Percentiles rank a stretch among this genome's conserved stretches.
Conservation (phyloP, 2,113 vertebrate genomes). For the Naja naja region DNA sequence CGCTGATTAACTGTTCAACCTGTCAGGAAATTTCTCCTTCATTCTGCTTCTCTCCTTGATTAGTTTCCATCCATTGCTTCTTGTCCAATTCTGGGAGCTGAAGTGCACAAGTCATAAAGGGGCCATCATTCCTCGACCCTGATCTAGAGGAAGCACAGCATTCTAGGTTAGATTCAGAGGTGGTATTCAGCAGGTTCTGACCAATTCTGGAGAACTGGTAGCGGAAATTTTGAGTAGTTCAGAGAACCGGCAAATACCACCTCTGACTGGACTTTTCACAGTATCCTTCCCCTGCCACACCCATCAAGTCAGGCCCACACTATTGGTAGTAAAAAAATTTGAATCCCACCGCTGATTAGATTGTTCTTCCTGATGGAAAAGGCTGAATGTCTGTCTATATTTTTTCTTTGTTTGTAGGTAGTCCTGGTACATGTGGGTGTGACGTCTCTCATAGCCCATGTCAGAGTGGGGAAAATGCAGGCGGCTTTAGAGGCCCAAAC, state of each 20-base stretch:
- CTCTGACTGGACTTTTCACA: too few species aligned
- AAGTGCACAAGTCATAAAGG: background rate
- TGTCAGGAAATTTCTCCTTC: background rate
- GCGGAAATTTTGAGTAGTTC: too few species aligned
- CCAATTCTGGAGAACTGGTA: too few species aligned
- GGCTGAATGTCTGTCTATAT: background rate
- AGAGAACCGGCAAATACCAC: too few species aligned
- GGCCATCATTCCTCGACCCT: background rate
- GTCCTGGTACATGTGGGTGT: slow-evolving; percentile 76
- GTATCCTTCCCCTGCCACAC: too few species aligned
- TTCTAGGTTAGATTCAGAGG: background rate
- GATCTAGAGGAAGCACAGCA: background rate
- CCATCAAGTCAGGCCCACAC: too few species aligned
- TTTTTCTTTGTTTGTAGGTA: slow-evolving; percentile 60
- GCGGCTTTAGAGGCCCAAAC: slow-evolving; percentile 81
- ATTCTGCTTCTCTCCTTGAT: background rate
- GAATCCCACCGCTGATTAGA: too few species aligned
- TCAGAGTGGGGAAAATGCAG: slow-evolving; percentile 81
- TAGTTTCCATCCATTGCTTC: background rate
- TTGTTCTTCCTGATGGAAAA: background rate
- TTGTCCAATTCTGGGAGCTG: background rate
- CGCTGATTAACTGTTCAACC: background rate
- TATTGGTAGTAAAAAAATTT: too few species aligned
- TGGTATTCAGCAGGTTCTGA: too few species aligned
- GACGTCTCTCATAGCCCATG: slow-evolving; percentile 80